Evolutionary conservation across 2,113 vertebrate species (phyloP).

Genomic region (Polypterus senegalus): DNA sequence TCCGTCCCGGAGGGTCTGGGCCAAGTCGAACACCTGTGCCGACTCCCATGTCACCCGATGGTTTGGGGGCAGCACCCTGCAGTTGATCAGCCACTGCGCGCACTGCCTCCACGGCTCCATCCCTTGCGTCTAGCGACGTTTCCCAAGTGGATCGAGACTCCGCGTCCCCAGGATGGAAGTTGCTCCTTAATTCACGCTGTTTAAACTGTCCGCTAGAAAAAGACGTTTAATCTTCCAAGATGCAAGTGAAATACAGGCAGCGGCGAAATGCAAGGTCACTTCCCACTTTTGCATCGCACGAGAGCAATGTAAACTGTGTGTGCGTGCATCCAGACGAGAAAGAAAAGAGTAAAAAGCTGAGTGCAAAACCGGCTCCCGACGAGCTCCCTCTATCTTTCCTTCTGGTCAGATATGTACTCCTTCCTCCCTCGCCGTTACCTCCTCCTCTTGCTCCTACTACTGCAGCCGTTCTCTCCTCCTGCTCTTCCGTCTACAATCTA

Average conservation of each 20-base stretch:
- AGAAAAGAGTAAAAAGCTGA: too few species aligned
- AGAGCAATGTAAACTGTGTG: neutral
- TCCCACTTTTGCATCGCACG: slow-evolving; percentile 16
- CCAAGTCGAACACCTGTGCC: slow-evolving; percentile 89
- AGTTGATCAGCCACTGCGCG: slow-evolving; percentile 83
- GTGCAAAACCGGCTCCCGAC: too few species aligned
- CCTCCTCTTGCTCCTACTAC: slow-evolving; percentile 22
- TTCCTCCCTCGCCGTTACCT: slow-evolving; percentile 33
- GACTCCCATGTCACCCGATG: slow-evolving; percentile 90
- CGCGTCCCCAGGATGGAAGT: neutral
- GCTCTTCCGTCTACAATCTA: slow-evolving; percentile 15
- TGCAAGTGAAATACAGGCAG: slow-evolving; percentile 14
- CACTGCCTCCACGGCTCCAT: slow-evolving; percentile 95
- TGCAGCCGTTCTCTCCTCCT: slow-evolving; percentile 18
- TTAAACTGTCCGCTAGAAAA: too few species aligned
- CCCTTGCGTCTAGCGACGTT: slow-evolving; percentile 1
- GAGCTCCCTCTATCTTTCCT: too few species aligned
- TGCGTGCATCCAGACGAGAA: slow-evolving; percentile 6
- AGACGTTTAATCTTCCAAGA: neutral
- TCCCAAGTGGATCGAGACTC: slow-evolving; percentile 1
- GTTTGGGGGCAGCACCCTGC: slow-evolving; percentile 84
- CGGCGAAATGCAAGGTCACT: slow-evolving; percentile 9
- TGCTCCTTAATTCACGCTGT: neutral
- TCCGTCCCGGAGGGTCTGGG: slow-evolving; percentile 86
- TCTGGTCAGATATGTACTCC: neutral